Conservation (phyloP, 2,113 vertebrate species). For the Macrotus californicus region DNA sequence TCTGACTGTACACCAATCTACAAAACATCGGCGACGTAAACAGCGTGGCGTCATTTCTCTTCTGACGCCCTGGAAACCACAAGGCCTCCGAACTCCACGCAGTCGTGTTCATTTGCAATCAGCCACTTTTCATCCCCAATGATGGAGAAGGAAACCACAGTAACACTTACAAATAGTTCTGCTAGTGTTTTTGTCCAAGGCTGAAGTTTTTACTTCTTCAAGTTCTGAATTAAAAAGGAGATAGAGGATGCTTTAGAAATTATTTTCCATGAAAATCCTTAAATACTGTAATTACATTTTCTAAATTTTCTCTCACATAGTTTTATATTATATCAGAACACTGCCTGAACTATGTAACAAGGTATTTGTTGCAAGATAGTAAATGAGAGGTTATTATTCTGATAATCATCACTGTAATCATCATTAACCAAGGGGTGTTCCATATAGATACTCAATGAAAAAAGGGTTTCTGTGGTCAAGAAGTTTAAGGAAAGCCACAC, state of each 20-base stretch:
- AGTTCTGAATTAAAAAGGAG: conserved; percentile 78
- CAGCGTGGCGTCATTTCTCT: not conserved
- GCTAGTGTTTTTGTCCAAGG: conserved; percentile 84
- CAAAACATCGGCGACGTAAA: not conserved
- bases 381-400: not conserved
- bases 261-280: conserved; percentile 26
- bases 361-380: not conserved
- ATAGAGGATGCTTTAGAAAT: conserved; percentile 44
- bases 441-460: not conserved
- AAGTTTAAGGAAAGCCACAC: not conserved
- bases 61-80: not conserved
- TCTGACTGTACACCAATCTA: not conserved
- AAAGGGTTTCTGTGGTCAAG: not conserved
- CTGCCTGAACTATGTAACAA: not conserved
- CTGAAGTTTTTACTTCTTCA: conserved; percentile 84
- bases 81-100: not conserved
- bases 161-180: conserved; percentile 86
- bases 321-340: conserved; percentile 22
- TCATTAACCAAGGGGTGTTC: not conserved
- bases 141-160: not conserved
- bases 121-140: not conserved
- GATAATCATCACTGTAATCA: not conserved
- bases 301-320: conserved; percentile 3
- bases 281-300: not conserved
- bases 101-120: not conserved